Evolutionary conservation across 1,140 invertebrate genomes (phyloP).

Genomic region (Ylistrum balloti): DNA sequence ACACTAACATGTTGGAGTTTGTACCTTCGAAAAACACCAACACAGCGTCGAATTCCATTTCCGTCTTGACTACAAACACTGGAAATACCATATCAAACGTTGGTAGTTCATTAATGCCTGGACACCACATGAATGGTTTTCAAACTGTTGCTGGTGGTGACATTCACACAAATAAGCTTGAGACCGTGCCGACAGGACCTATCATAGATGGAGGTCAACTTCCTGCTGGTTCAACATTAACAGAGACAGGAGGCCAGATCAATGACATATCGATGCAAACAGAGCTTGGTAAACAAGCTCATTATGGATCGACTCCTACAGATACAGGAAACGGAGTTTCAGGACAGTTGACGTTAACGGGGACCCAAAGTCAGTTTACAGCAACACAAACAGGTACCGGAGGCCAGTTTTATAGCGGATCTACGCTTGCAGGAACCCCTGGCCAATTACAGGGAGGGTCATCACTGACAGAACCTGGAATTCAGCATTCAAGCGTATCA

Average conservation of each 20-base stretch:
- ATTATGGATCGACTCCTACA: too few species aligned
- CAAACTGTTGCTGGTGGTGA: neutral
- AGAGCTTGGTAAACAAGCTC: neutral
- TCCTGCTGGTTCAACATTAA: neutral
- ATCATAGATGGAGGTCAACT: neutral
- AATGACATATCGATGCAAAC: neutral
- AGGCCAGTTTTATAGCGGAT: too few species aligned
- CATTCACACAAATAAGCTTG: neutral
- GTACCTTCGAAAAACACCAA: neutral
- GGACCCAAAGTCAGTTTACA: too few species aligned
- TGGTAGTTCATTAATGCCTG: neutral
- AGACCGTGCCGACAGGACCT: neutral
- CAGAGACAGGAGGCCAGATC: neutral
- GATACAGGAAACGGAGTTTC: too few species aligned
- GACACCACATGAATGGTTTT: neutral
- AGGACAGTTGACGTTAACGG: too few species aligned
- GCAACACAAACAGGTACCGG: too few species aligned
- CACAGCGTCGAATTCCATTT: neutral
- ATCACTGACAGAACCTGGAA: neutral
- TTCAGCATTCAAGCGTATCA: neutral
- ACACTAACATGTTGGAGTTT: neutral
- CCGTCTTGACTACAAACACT: neutral
- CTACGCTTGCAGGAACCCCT: neutral
- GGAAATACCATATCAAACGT: neutral
- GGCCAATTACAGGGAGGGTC: neutral